Conservation (phyloP, 2,113 vertebrate species). For the Pardalotus punctatus region DNA sequence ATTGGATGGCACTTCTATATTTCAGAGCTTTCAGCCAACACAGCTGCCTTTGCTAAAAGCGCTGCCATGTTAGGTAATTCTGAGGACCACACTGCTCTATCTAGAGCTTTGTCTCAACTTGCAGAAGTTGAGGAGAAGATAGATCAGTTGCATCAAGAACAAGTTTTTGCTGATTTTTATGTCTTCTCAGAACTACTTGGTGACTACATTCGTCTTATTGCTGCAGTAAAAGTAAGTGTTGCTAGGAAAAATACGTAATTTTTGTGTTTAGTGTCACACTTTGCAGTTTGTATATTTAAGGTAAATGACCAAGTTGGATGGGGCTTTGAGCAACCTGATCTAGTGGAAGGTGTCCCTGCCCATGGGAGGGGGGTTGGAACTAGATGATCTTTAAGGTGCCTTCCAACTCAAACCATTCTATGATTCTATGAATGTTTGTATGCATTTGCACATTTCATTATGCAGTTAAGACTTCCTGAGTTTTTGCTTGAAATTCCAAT, state of each 20-base stretch:
- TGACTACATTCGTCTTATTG: slow-evolving; percentile 93
- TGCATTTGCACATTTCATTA: neutral
- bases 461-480: neutral
- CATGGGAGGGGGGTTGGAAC: neutral
- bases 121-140: slow-evolving; percentile 98
- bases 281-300: neutral
- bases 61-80: slow-evolving; percentile 96
- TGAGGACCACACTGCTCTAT: slow-evolving; percentile 95
- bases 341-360: neutral
- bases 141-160: slow-evolving; percentile 93
- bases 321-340: neutral
- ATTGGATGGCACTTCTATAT: neutral
- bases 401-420: neutral
- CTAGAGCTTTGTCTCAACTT: slow-evolving; percentile 91
- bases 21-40: slow-evolving; percentile 92
- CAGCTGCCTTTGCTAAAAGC: slow-evolving; percentile 93
- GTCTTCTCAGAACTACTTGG: slow-evolving; percentile 92
- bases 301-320: neutral
- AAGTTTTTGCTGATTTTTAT: slow-evolving; percentile 92
- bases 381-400: neutral
- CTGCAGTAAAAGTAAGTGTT: slow-evolving; percentile 86
- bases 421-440: neutral
- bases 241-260: neutral
- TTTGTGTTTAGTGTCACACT: neutral
- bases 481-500: neutral